Evolutionary conservation across 2,797 vertebrate species (phyloP).

Genomic region (Arrhamphus sclerolepis): DNA sequence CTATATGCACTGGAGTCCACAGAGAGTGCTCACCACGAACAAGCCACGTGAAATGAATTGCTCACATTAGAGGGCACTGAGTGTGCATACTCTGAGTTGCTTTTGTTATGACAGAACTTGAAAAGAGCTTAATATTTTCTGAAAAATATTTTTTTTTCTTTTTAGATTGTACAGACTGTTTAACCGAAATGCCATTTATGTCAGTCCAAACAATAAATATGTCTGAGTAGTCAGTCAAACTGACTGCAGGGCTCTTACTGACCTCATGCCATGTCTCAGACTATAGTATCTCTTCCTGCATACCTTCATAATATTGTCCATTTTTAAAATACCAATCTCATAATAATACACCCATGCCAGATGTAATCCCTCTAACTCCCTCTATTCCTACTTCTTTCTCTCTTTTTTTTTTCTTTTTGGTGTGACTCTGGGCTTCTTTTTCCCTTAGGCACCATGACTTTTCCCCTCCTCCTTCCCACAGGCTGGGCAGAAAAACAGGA

Average conservation of each 20-base stretch:
- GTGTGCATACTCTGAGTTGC: conserved; percentile 16
- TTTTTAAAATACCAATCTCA: no score
- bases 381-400: background rate
- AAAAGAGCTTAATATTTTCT: no score
- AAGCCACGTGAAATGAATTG: conserved; percentile 30
- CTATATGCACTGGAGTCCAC: conserved; percentile 34
- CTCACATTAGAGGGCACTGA: conserved; percentile 22
- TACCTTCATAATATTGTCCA: no score
- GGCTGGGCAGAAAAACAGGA: conserved; percentile 68
- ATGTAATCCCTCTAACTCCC: no score
- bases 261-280: conserved; percentile 69
- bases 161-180: background rate
- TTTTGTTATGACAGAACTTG: conserved; percentile 1
- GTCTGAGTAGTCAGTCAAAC: conserved; percentile 53
- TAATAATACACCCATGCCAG: no score
- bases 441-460: conserved; percentile 70
- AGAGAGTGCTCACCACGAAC: conserved; percentile 19
- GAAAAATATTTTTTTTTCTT: background rate
- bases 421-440: conserved; percentile 54
- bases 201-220: background rate
- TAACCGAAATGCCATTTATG: background rate
- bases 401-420: conserved; percentile 12
- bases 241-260: conserved; percentile 74
- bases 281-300: conserved; percentile 47
- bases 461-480: conserved; percentile 49